Evolutionary conservation across 2,888 invertebrate species (phyloP).

Genomic region (Drosophila hamatofila): DNA sequence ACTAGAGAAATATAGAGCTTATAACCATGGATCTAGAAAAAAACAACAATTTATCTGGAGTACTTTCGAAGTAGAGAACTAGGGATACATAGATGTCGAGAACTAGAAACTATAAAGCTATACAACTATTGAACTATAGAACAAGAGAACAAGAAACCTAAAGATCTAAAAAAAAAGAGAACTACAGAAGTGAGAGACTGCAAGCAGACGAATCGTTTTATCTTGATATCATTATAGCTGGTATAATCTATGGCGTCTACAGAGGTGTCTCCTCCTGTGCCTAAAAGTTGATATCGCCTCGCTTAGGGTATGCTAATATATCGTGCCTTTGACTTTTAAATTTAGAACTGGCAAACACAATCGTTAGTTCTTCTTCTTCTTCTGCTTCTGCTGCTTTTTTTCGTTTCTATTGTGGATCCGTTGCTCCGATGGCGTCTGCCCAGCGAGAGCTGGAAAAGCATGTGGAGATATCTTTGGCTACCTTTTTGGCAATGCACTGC

Average conservation of each 20-base stretch:
- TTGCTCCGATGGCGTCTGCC: slow-evolving; percentile 43
- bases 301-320: slow-evolving; percentile 15
- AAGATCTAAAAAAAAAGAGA: background rate
- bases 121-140: background rate
- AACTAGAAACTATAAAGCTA: background rate
- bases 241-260: background rate
- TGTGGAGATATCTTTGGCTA: slow-evolving; percentile 20
- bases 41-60: no score
- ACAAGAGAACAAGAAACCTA: background rate
- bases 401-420: slow-evolving; percentile 19
- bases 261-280: no score
- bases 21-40: no score
- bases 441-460: slow-evolving; percentile 57
- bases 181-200: background rate
- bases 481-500: slow-evolving; percentile 68
- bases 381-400: background rate
- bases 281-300: background rate
- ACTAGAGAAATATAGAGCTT: background rate
- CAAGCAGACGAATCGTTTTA: background rate
- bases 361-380: slow-evolving; percentile 29
- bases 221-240: background rate
- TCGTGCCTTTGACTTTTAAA: slow-evolving; percentile 74
- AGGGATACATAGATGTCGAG: background rate
- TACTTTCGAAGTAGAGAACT: background rate
- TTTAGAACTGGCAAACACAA: slow-evolving; percentile 70